Evolutionary conservation across 2,113 vertebrate genomes (phyloP), one percentile per base, ranked within the genome.

Genomic region (Catharus bicknelli): DNA sequence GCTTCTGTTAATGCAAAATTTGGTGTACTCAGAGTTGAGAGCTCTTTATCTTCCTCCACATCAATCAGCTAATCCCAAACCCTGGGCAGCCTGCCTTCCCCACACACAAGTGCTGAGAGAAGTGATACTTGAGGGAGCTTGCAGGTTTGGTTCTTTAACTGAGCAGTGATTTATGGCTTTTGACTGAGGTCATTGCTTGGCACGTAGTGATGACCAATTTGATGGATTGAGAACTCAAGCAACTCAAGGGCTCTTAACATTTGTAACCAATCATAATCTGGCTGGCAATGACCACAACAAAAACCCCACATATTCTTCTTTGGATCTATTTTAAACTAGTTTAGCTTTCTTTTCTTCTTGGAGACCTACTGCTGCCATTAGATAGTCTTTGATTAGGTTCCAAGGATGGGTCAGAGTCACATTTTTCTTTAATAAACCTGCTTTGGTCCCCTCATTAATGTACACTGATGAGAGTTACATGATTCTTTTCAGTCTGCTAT

Each of bases 101-200:
- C 36, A 32, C 6, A 6, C 61, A 79, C 79, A 32, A 89, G 73
- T n/a, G 72, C 75, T 78, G 88, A 90, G 75, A 42, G 64, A 17
- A 90, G 79, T 3, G 3, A 48, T 55, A 27, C 83, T 93, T 62
- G 54, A 82, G 76, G 82, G 76, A 93, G 51, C 53, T 91, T 63
- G 40, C 87, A 88, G 63, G 63, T 76, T 81, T 88, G 62, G 50
- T 66, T 88, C 67, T 85, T 27, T 53, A 61, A 83, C 27, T 83
- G 75, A 94, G 77, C 72, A 18, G 1, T 91, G 88, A 95, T 96
- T 92, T 88, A 96, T 94, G 81, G 43, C 73, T 83, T 86, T 67
- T 88, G 48, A 91, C 82, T 78, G 86, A 95, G 86, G 86, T 91
- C 95, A 95, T 92, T 2, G 30, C 80, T 95, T 94, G 90, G 86